These are phyloP conservation scores for Montipora foliosa DNA, from an alignment of 64 coral and sea anemone species.

Conservation along the genomic window DNA sequence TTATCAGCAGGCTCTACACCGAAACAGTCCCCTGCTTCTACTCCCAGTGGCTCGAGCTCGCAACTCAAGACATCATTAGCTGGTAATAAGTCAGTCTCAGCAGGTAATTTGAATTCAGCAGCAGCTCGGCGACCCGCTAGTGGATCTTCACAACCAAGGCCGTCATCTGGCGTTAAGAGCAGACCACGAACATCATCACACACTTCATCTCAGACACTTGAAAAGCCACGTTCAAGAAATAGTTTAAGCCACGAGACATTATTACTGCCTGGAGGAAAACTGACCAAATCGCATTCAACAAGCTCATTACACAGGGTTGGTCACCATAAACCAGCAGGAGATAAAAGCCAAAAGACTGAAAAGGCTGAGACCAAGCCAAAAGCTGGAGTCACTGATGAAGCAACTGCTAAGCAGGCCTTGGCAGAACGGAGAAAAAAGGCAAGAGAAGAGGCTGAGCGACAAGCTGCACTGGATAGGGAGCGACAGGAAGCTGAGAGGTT, in stretches of 20 bases:
- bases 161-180: slow-evolving; percentile 62
- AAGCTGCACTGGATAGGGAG: slow-evolving; percentile 85
- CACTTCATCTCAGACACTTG: slow-evolving; percentile 1
- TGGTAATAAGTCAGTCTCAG: slow-evolving; percentile 61
- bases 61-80: slow-evolving; percentile 57
- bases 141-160: slow-evolving; percentile 14
- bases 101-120: slow-evolving; percentile 65
- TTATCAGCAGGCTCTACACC: slow-evolving; percentile 82
- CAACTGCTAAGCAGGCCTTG: slow-evolving; percentile 86
- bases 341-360: slow-evolving; percentile 71
- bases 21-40: slow-evolving; percentile 70
- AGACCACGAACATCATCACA: slow-evolving; percentile 66
- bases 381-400: slow-evolving; percentile 88
- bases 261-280: slow-evolving; percentile 43
- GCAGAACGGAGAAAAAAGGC: slow-evolving; percentile 90
- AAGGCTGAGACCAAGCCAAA: slow-evolving; percentile 81
- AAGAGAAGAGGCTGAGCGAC: slow-evolving; percentile 88
- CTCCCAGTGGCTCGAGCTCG: slow-evolving; percentile 24
- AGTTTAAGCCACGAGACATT: slow-evolving; percentile 74
- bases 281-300: slow-evolving; percentile 91
- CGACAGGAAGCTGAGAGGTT: slow-evolving; percentile 81
- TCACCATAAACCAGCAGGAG: slow-evolving; percentile 29
- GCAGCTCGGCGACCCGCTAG: slow-evolving; percentile 35
- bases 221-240: slow-evolving; percentile 20
- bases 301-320: slow-evolving; percentile 82